Conservation (phyloP, 2,888 invertebrate species). For the Falcaria lacertinaria region DNA sequence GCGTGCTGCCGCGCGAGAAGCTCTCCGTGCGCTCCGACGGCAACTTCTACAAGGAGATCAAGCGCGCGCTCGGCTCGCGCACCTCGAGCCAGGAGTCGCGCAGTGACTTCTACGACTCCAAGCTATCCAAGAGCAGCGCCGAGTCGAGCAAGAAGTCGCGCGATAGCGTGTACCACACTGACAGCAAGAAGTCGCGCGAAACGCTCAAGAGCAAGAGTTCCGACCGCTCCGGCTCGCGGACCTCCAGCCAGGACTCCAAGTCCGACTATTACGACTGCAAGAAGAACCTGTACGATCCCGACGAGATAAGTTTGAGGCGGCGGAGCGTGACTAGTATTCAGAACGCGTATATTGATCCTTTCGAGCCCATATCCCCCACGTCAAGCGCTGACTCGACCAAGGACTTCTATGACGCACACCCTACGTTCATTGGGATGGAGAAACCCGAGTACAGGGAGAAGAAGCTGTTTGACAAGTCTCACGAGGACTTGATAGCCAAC, state of each 20-base stretch:
- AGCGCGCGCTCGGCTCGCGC: slow-evolving; percentile 81
- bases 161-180: slow-evolving; percentile 82
- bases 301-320: slow-evolving; percentile 49
- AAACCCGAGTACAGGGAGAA: slow-evolving; percentile 75
- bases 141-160: slow-evolving; percentile 83
- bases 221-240: slow-evolving; percentile 80
- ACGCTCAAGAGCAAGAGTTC: slow-evolving; percentile 82
- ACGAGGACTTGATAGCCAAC: slow-evolving; percentile 80
- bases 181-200: slow-evolving; percentile 83
- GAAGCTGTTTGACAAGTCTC: slow-evolving; percentile 75
- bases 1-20: slow-evolving; percentile 85
- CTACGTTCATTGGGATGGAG: slow-evolving; percentile 66
- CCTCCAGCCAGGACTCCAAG: slow-evolving; percentile 86
- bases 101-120: slow-evolving; percentile 84
- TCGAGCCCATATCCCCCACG: slow-evolving; percentile 76
- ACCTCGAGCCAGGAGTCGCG: slow-evolving; percentile 86
- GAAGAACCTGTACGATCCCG: slow-evolving; percentile 66
- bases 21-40: slow-evolving; percentile 86
- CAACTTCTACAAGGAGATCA: slow-evolving; percentile 85
- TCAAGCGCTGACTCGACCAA: slow-evolving; percentile 85
- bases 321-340: slow-evolving; percentile 59
- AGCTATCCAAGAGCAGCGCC: slow-evolving; percentile 81
- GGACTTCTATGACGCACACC: slow-evolving; percentile 80
- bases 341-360: slow-evolving; percentile 63
- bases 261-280: slow-evolving; percentile 85